Base-by-base conservation (phyloP, 2,113 vertebrate species). In the Zapornia atra region DNA sequence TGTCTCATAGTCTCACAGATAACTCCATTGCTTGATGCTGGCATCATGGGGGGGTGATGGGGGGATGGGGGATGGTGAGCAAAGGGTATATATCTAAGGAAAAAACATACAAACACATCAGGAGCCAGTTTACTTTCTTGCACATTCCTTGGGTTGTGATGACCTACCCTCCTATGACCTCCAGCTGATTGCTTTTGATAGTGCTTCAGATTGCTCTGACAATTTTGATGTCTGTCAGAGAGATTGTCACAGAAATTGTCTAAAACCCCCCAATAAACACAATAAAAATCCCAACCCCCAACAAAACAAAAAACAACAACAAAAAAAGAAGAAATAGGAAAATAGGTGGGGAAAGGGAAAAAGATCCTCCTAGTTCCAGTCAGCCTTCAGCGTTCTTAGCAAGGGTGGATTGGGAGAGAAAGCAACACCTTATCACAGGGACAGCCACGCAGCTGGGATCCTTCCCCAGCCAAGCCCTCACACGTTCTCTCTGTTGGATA, bases 11-110 rank as follows among this genome's bases (percentile, higher is more conserved):
- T 42, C 29, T 79, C 63, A 33, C 18, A 19, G 56, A 4, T 19
- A 25, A 64, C 18, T n/a, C 31, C 17, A 10, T 9, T 76, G 22
- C n/a, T 70, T 65, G 31, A 42, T n/a, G 26, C 25, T 53, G 72
- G 12, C 29, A 13, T 33, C 1, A 8, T 10, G 26, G 22, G 12
- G 4, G 1, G 17, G 3, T 13, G 11, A 14, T 42, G 42, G 15
- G 42, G 8, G 40, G 11, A 14, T 12, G 40, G 11, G 40, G 11
- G 40, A 13, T 11, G 13, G 34, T 11, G 9, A 63, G 6, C 9
- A 33, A 75, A 64, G 6, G 22, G 14, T 46, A 11, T 17, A 12
- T 60, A 36, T 70, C 80, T 70, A 84, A 54, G 20, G 26, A 59
- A 79, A 91, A 50, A 16, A 46, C 7, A 18, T 40, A 54, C 31